Conservation (phyloP, 2,113 vertebrate genomes). For the Rhineura floridana region DNA sequence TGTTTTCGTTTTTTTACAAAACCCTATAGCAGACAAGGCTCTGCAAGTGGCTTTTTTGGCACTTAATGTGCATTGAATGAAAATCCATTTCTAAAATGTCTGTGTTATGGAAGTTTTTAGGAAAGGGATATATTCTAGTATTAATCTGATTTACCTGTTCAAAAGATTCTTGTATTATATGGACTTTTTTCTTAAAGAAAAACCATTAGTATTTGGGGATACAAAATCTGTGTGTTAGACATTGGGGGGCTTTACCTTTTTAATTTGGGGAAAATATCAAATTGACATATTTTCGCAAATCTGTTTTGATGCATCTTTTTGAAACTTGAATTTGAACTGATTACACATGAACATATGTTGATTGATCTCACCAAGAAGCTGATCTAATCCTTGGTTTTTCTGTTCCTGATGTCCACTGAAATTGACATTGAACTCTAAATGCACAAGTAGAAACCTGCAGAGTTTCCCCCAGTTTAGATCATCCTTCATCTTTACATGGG, state of each 20-base stretch:
- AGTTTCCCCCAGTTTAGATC: not conserved
- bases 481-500: not conserved
- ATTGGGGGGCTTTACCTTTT: not conserved
- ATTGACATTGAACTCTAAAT: not conserved
- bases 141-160: constrained; percentile 24
- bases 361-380: not conserved
- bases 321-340: not conserved
- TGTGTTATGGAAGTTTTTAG: constrained; percentile 20
- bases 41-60: not conserved
- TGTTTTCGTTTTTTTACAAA: not conserved
- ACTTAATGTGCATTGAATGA: not conserved
- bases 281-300: not conserved
- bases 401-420: not conserved
- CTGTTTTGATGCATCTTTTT: not conserved
- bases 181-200: not conserved
- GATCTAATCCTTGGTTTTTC: not conserved
- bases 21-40: not conserved
- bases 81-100: not conserved
- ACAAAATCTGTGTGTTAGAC: constrained; percentile 2
- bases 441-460: not conserved
- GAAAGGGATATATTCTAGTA: not conserved
- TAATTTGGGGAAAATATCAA: not conserved
- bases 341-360: not conserved
- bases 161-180: constrained; percentile 15
- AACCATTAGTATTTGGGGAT: not conserved